Evolutionary conservation across 2,888 invertebrate genomes (phyloP), one percentile per base, ranked within the genome.

Genomic region (Ophioninae sp.): DNA sequence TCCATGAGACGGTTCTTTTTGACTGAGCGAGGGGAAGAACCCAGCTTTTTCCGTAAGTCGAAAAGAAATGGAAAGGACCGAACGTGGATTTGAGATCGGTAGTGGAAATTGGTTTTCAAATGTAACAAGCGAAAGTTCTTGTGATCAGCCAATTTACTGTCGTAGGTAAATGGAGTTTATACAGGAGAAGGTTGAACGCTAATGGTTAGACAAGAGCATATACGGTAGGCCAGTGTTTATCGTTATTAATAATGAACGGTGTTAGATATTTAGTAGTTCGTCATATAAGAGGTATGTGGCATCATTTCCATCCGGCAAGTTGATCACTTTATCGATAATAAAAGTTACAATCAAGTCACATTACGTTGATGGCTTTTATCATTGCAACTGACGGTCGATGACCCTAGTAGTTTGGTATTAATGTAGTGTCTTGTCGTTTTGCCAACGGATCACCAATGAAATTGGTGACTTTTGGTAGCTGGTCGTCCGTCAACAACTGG

Each of bases 1-100:
- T 23, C 57, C 64, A 23, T 30, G 44, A 44, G 64, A 57, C 56
- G 21, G 50, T 72, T 79, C 70, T 72, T 57, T 5, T 23, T 57
- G 39, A n/a, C 57, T 23, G 3, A 7, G 23, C 20, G 74, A 74
- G 64, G 64, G 7, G 7, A 74, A 30, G 30, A 30, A 30, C 30
- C 30, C 3, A 30, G 30, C 30, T 74, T 64, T 74, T 50, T 8
- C 20, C 44, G 37, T 50, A 44, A 23, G 30, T 30, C 30, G 30
- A 30, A 30, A 30, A 30, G 1, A 73, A 62, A n/a, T 23, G 8
- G 10, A 20, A n/a, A 70, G 62, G 64, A 78, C 70, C 56, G 78
- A 50, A 23, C 61, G 21, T 67, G 23, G 10, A 67, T 65, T 68
- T 68, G 50, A 77, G 56, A 50, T 39, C 59, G 68, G 57, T 68